Evolutionary conservation across 2,797 vertebrate species (phyloP).

Genomic region (Darevskia nairensis): DNA sequence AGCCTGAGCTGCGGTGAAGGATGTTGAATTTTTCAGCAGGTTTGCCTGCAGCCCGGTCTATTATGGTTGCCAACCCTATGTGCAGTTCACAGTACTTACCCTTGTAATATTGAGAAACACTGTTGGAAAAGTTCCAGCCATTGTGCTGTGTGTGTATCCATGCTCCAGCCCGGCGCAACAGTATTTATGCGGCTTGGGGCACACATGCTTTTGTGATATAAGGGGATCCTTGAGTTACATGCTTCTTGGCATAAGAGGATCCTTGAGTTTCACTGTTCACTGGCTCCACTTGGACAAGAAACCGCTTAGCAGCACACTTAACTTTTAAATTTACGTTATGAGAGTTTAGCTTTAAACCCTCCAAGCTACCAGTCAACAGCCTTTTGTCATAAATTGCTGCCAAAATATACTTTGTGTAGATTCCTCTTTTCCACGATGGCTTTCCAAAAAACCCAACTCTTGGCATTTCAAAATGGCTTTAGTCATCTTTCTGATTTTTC

Average conservation of each 20-base stretch:
- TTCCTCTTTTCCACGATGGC: background rate
- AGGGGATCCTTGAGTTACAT: background rate
- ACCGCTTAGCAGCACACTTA: background rate
- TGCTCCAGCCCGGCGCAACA: background rate
- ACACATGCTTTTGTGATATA: background rate
- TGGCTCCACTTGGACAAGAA: background rate
- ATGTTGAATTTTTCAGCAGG: conserved; percentile 67
- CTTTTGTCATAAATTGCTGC: conserved; percentile 2
- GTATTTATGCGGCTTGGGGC: background rate
- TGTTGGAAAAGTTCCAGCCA: conserved; percentile 43
- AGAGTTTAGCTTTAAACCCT: conserved; percentile 7
- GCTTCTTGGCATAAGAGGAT: too few relatives aligned
- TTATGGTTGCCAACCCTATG: conserved; percentile 43
- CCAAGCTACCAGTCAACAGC: background rate
- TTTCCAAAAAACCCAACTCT: conserved; percentile 19
- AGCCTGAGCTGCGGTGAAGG: conserved; percentile 48
- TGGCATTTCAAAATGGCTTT: background rate
- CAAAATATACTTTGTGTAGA: conserved; percentile 2
- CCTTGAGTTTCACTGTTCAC: background rate
- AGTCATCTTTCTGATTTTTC: background rate
- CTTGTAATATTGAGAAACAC: conserved; percentile 39
- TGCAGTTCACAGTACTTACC: conserved; percentile 53
- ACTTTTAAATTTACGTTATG: background rate
- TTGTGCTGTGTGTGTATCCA: background rate
- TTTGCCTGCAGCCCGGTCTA: conserved; percentile 25